Conservation (phyloP, 2,113 vertebrate genomes). For the Etheostoma cragini region DNA sequence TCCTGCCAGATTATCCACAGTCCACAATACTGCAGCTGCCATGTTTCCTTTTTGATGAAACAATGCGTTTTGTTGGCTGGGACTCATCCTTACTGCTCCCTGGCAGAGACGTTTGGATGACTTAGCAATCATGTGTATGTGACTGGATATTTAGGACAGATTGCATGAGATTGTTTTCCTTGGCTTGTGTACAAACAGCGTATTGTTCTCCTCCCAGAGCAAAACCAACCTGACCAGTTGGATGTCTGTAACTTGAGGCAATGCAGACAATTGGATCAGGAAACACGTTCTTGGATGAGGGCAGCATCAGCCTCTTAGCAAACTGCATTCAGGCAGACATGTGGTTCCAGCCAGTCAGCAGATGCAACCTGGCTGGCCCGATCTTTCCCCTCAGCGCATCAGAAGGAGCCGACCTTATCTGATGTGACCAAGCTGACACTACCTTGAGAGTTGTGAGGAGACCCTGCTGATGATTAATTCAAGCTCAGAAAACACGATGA, state of each 20-base stretch:
- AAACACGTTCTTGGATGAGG: constrained; percentile 29
- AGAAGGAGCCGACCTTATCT: constrained; percentile 53
- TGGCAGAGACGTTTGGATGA: constrained; percentile 52
- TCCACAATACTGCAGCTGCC: constrained; percentile 61
- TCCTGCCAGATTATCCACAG: constrained; percentile 68
- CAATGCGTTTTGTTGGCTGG: constrained; percentile 63
- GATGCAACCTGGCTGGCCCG: constrained; percentile 61
- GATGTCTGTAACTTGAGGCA: constrained; percentile 55
- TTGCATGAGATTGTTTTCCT: constrained; percentile 72
- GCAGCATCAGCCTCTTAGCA: constrained; percentile 37
- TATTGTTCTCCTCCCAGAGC: constrained; percentile 50
- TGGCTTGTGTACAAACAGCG: constrained; percentile 47
- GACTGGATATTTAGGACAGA: constrained; percentile 62
- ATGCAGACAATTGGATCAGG: constrained; percentile 39
- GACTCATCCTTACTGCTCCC: constrained; percentile 47
- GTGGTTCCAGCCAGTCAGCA: constrained; percentile 71
- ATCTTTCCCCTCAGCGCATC: constrained; percentile 68
- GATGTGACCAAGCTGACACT: constrained; percentile 69
- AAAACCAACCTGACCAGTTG: constrained; percentile 58
- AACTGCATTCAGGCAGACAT: constrained; percentile 60
- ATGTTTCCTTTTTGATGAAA: constrained; percentile 64
- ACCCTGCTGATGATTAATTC: constrained; percentile 68
- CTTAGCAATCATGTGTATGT: constrained; percentile 59
- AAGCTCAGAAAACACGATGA: constrained; percentile 46
- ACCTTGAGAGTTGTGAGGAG: constrained; percentile 69